Conservation (phyloP, 2,888 invertebrate species). For the Oxystoma pomonae region DNA sequence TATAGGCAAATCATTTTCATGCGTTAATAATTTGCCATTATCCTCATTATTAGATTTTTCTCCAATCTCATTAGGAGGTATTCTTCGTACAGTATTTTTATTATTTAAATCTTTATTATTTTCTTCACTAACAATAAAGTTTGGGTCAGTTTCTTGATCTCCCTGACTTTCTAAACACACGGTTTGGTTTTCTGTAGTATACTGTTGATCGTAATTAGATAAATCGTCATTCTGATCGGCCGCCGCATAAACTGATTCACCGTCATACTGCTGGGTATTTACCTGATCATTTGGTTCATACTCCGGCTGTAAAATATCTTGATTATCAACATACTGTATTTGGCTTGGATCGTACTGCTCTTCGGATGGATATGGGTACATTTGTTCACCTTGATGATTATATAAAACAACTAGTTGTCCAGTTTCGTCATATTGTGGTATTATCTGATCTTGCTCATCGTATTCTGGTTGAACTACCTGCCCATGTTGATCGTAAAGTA, state of each 20-base stretch:
- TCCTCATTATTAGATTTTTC: background rate
- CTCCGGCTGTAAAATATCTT: slow-evolving; percentile 4
- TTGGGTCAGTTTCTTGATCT: too few species aligned
- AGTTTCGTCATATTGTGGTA: slow-evolving; percentile 32
- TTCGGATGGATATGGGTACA: background rate
- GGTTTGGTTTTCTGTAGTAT: slow-evolving; percentile 24
- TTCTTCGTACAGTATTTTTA: too few species aligned
- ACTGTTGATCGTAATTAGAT: slow-evolving; percentile 22
- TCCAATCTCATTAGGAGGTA: background rate
- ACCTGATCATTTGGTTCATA: slow-evolving; percentile 1
- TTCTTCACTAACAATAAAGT: slow-evolving; percentile 24
- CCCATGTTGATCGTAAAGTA: slow-evolving; percentile 32
- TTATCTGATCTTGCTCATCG: slow-evolving; percentile 30
- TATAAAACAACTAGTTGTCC: slow-evolving; percentile 25
- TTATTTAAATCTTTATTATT: too few species aligned
- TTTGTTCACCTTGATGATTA: slow-evolving; percentile 18
- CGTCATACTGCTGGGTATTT: slow-evolving; percentile 19
- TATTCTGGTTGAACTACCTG: slow-evolving; percentile 29
- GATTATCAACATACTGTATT: slow-evolving; percentile 21
- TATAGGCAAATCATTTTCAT: background rate
- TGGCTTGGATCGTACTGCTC: slow-evolving; percentile 21
- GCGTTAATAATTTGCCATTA: slow-evolving; percentile 10
- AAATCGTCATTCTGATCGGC: too few species aligned
- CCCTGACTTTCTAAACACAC: slow-evolving; percentile 23
- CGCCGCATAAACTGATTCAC: too few species aligned